Conservation (phyloP, 1,140 invertebrate species). For the Euura saliciscinereae region DNA sequence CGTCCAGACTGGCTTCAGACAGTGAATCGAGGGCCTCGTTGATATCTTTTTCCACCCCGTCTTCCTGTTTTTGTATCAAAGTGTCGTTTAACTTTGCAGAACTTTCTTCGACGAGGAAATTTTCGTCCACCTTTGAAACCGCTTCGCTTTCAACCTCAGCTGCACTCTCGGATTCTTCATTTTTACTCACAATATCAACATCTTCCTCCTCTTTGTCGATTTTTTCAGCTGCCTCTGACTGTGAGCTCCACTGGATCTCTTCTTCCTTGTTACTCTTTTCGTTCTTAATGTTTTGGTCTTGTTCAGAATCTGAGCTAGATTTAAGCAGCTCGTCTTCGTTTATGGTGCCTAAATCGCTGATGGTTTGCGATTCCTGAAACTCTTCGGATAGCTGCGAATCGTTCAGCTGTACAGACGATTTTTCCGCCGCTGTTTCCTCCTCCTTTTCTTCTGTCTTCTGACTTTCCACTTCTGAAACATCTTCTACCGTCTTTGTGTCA, state of each 20-base stretch:
- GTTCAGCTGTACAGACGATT: not conserved
- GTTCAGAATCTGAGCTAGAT: slow-evolving; percentile 9
- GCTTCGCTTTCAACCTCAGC: not conserved
- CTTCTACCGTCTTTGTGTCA: not conserved
- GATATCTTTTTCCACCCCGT: not conserved
- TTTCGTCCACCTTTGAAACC: no score
- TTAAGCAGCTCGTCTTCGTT: slow-evolving; percentile 10
- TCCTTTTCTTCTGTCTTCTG: no score
- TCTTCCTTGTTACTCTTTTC: not conserved
- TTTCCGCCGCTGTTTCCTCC: no score
- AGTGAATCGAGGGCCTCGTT: no score
- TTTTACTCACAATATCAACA: not conserved
- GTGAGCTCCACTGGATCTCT: not conserved
- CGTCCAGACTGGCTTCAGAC: no score
- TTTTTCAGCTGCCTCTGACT: not conserved
- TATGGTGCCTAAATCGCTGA: not conserved
- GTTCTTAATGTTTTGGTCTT: not conserved
- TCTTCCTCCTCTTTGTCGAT: not conserved
- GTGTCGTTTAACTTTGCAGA: slow-evolving; percentile 12
- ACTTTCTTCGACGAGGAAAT: no score
- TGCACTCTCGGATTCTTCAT: not conserved
- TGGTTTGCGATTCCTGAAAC: not conserved
- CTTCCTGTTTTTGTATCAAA: slow-evolving; percentile 21
- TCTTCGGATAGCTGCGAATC: not conserved
- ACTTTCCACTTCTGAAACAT: no score